Base-by-base conservation (phyloP, 2,888 invertebrate genomes). In the Dermolepida albohirtum region DNA sequence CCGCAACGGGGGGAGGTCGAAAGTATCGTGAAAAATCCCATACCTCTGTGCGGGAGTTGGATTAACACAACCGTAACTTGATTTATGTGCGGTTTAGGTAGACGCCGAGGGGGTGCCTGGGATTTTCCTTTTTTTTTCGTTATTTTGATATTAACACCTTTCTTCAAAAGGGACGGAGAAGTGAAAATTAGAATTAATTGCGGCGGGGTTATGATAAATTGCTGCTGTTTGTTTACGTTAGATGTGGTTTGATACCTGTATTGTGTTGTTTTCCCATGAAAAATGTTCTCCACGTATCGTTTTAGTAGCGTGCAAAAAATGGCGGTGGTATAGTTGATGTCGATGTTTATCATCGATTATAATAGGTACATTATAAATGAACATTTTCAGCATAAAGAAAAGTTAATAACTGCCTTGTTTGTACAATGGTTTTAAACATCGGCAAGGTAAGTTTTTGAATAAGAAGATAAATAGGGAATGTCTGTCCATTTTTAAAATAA, bases 121-220 rank as follows among this genome's bases (percentile, higher is more conserved):
- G 34, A 10, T 34, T 34, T 34, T 34, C 44, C 57, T 51, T 52
- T 51, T 64, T 40, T 41, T 17, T 29, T 43, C 27, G 43, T 64
- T 27, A 51, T 64, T 52, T 64, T 52, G 64, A 52, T 64, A 64
- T 64, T 52, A 64, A 64, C 64, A 64, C 64, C 64, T 43, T 52
- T 41, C 51, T 16, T 22, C 51, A 41, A 50, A 27, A 22, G 44
- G 12, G 44, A 11, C 7, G 47, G 16, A 14, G 47, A 8, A 14
- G 47, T 14, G 59, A 29, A 44, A 44, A 59, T 59, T 59, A 59
- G 59, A 59, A 59, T 59, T 59, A 59, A 59, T 59, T 59, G 59
- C 59, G 59, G 14, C 59, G 29, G n/a, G 41, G 59, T 59, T 59
- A 27, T 59, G 59, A 59, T 59, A 59, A 59, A 59, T 59, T 27